A percentile compares a stretch with the other conserved stretches of the same genome.
phyloP scores from a whole-genome alignment of 35 echinoderm and acorn worm genomes.

The Anneissia japonica region DNA sequence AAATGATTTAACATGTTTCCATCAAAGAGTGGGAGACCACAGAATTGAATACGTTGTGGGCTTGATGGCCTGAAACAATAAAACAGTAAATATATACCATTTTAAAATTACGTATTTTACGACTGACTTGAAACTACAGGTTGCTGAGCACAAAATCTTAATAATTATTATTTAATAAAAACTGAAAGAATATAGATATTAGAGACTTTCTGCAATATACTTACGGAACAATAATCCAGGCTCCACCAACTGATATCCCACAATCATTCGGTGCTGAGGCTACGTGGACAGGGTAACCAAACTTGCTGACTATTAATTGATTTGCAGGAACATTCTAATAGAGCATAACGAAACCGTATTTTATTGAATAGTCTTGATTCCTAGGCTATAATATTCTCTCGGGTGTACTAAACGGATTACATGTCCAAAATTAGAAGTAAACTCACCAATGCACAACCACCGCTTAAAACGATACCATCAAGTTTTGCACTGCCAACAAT shows the following conservation, averaged over 20 bases:
- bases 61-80: background rate
- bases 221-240: slow-evolving; percentile 9
- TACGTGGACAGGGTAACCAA: slow-evolving; percentile 18
- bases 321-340: slow-evolving; percentile 25
- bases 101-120: no score
- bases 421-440: no score
- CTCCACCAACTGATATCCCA: slow-evolving; percentile 19
- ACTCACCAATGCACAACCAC: slow-evolving; percentile 31
- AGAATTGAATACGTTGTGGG: background rate
- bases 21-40: slow-evolving; percentile 27
- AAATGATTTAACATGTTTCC: background rate
- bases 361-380: no score
- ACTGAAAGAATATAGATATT: no score
- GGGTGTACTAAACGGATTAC: background rate
- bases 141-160: no score
- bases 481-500: background rate
- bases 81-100: no score
- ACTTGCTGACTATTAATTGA: slow-evolving; percentile 11
- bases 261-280: slow-evolving; percentile 13
- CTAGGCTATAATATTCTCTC: no score
- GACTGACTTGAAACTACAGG: no score
- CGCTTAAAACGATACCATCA: slow-evolving; percentile 18
- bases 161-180: no score
- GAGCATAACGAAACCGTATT: background rate
- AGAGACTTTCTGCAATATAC: background rate